Evolutionary conservation across 2,797 vertebrate genomes (phyloP).

Genomic region (Chloroceryle amazona): DNA sequence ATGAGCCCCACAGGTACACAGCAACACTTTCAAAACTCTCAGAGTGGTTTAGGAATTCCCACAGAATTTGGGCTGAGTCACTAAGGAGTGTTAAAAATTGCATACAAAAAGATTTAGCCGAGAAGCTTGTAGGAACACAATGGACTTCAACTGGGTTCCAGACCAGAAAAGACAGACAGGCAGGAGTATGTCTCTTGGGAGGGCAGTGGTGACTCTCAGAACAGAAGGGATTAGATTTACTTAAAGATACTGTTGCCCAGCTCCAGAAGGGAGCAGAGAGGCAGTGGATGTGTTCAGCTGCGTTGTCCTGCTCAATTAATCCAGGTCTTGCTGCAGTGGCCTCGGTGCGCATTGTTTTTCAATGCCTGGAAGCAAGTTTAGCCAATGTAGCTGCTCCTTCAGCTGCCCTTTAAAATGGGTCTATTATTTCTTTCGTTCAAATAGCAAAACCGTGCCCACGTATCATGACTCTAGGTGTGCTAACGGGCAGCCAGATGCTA

Average conservation of each 20-base stretch:
- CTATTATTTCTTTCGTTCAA: rapidly evolving
- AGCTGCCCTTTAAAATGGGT: rapidly evolving
- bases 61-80: not conserved
- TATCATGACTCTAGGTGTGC: not conserved
- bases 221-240: not conserved
- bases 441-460: not conserved
- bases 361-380: not conserved
- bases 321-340: not conserved
- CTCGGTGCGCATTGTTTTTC: rapidly evolving
- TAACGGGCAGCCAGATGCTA: not conserved
- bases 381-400: not conserved
- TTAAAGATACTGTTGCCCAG: not conserved
- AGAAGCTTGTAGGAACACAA: not conserved
- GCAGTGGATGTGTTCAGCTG: not conserved
- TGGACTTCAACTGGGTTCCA: not conserved
- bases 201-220: not conserved
- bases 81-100: not conserved
- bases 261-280: not conserved
- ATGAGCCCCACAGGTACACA: not conserved
- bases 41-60: not conserved
- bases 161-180: not conserved
- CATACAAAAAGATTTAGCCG: not conserved
- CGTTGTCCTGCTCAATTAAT: rapidly evolving
- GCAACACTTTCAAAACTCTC: not conserved
- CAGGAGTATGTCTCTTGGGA: not conserved